Evolutionary conservation across 2,797 vertebrate genomes (phyloP).

Genomic region (Lepilemur septentrionalis): DNA sequence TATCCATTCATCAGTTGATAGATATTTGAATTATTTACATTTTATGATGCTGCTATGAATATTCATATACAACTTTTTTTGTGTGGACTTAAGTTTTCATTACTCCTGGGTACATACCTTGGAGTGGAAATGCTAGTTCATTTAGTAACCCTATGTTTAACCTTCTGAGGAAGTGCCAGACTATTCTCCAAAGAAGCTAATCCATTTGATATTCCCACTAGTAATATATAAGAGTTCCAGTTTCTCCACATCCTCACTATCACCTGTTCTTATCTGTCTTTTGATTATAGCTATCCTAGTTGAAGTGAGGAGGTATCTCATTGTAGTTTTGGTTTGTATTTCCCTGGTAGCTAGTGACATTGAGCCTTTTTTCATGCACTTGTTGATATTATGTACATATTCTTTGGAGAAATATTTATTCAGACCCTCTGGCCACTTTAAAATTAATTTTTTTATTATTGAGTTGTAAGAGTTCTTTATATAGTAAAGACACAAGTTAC

Average conservation of each 20-base stretch:
- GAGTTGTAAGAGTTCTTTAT: neutral
- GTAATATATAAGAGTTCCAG: neutral
- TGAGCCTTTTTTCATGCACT: neutral
- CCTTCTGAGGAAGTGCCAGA: neutral
- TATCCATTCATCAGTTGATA: neutral
- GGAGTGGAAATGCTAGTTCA: neutral
- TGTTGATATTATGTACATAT: neutral
- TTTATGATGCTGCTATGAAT: neutral
- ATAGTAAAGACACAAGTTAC: neutral
- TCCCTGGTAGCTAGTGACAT: neutral
- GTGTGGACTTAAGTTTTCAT: neutral
- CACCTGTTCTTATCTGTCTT: neutral
- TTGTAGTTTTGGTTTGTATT: neutral
- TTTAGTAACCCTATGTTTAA: neutral
- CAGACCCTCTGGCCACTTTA: neutral
- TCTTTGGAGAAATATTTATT: neutral
- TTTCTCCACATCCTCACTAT: neutral
- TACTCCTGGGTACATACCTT: neutral
- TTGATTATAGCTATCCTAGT: neutral
- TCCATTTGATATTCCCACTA: neutral
- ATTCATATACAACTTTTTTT: neutral
- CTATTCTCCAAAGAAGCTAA: neutral
- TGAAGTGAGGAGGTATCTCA: neutral
- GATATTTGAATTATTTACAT: neutral
- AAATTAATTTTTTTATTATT: neutral